These are phyloP conservation scores for Drosophila tripunctata DNA, from an alignment of 2,888 invertebrate genomes.

Conservation along the genomic window DNA sequence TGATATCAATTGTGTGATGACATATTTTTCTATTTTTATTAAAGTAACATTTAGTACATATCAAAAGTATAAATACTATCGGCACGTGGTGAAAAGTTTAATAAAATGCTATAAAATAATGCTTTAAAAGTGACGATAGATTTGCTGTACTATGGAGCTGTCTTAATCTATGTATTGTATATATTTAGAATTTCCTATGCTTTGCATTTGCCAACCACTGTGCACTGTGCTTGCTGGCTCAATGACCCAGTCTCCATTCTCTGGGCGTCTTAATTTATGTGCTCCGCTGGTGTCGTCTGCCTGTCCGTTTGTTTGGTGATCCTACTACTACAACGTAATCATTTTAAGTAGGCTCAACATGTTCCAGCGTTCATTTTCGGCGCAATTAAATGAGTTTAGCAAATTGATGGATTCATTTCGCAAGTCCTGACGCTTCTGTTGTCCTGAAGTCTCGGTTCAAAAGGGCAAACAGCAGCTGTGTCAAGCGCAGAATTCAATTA, in stretches of 20 bases:
- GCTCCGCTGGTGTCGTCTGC: constrained; percentile 23
- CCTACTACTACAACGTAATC: constrained; percentile 38
- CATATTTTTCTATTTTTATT: no score
- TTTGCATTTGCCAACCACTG: neutral
- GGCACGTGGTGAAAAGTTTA: no score
- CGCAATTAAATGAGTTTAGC: constrained; percentile 58
- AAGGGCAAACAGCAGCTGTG: constrained; percentile 37
- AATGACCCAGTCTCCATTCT: constrained; percentile 58
- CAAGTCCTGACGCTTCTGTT: neutral
- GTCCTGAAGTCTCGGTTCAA: neutral
- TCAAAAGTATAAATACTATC: no score
- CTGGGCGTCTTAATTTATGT: constrained; percentile 65
- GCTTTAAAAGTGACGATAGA: no score
- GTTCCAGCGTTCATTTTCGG: constrained; percentile 27
- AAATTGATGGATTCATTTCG: constrained; percentile 22
- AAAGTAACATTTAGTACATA: no score
- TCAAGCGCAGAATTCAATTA: constrained; percentile 73
- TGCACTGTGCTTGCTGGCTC: constrained; percentile 49
- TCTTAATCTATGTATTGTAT: no score
- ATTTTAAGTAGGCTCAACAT: constrained; percentile 61
- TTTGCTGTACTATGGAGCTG: no score
- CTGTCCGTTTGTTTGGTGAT: constrained; percentile 31
- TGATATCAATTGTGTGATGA: no score
- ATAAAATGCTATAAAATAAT: no score
- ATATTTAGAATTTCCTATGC: neutral